Base-by-base conservation (phyloP, 2,888 invertebrate genomes). In the Cosmopolites sordidus region DNA sequence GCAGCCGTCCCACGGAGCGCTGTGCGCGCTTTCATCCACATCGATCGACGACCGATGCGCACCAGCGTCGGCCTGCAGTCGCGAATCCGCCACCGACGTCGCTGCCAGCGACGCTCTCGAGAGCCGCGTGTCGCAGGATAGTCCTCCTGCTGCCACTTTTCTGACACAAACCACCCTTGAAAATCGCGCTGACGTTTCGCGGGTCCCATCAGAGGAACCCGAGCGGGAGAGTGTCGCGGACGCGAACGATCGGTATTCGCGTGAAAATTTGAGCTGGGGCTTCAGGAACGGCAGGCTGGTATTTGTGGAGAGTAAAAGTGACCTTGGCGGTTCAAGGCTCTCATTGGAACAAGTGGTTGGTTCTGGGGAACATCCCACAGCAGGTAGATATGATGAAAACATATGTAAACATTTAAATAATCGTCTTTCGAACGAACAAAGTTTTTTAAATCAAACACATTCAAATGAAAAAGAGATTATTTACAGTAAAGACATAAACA, bases 401-500 rank as follows among this genome's bases (percentile, higher is more conserved):
- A 27, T 27, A 6, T 27, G 27, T 27, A 27, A 27, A 27, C 27
- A 27, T 27, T 5, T 33, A 33, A 11, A 12, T 12, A 33, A n/a
- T 12, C 33, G 33, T 33, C 27, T 27, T 27, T 33, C n/a, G n/a
- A 11, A 12, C 3, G 33, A 33, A 5, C 8, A 33, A 33, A 6
- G 5, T 11, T 3, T 22, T 8, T 22, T 8, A 8, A 33, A 33
- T 12, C 33, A n/a, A n/a, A 33, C 33, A n/a, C 22, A 8, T 8
- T 11, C n/a, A 33, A 12, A 5, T 3, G 33, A 33, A 5, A 33
- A 33, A 33, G 33, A 33, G 3, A 33, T 33, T 12, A 4, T 33
- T n/a, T 33, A 33, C 14, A 58, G 58, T 39, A 58, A 56, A 17
- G 12, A 70, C 58, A 58, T 73, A 43, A 73, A 73, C 54, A 69